These are phyloP conservation scores for Apus apus DNA, from an alignment of 2,113 vertebrate genomes.

Conservation along the genomic window DNA sequence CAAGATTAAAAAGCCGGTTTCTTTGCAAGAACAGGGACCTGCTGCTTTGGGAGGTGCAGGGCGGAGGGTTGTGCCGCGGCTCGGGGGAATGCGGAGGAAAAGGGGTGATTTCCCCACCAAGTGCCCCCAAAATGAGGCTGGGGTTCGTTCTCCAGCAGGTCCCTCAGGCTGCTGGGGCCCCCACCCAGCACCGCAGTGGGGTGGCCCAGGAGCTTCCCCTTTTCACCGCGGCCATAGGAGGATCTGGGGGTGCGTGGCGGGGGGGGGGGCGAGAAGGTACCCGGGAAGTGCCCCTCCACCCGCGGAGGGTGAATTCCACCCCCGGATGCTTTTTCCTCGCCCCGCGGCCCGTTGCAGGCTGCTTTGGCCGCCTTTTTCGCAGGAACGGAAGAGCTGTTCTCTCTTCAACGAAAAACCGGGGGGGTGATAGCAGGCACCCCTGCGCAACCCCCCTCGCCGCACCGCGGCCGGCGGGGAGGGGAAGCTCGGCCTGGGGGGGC, in stretches of 20 bases:
- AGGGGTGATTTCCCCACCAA: constrained; percentile 21
- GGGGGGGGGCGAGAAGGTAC: background rate
- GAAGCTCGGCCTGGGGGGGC: background rate
- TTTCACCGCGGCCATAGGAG: too few species aligned
- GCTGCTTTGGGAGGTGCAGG: background rate
- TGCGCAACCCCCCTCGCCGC: background rate
- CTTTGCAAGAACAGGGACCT: background rate
- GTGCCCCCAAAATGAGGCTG: constrained; percentile 39
- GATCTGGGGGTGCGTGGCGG: background rate
- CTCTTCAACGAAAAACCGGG: constrained; percentile 42
- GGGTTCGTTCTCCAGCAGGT: constrained; percentile 56
- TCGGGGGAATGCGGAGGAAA: constrained; percentile 29
- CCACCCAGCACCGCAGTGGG: background rate
- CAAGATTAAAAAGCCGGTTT: too few species aligned
- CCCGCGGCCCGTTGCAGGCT: background rate
- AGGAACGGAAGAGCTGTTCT: background rate
- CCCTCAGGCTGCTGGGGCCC: background rate
- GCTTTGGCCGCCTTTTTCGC: background rate
- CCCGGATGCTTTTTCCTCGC: background rate
- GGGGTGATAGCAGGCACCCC: background rate
- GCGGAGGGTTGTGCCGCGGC: background rate
- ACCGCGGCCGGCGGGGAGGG: background rate
- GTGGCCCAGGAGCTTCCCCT: background rate
- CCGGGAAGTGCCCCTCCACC: background rate
- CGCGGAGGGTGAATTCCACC: background rate